Evolutionary conservation across 2,797 vertebrate genomes (phyloP).

Genomic region (Harpia harpyja): DNA sequence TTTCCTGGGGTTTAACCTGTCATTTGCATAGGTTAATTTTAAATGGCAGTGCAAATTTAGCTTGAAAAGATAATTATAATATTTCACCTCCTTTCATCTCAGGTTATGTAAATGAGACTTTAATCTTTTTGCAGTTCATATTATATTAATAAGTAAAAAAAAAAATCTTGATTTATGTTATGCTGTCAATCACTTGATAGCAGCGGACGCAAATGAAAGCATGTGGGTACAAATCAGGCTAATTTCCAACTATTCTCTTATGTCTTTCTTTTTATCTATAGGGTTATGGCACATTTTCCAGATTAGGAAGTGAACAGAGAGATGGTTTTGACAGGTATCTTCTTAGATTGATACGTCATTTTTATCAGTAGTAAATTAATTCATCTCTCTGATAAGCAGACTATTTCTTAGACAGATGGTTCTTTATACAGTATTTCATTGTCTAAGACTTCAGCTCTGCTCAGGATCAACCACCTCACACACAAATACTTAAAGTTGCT

Average conservation of each 20-base stretch:
- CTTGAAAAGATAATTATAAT: constrained; percentile 97
- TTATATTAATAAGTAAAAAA: constrained; percentile 73
- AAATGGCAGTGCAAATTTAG: constrained; percentile 91
- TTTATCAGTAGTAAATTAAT: constrained; percentile 48
- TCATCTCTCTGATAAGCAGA: constrained; percentile 38
- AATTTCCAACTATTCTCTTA: constrained; percentile 69
- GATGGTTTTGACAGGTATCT: constrained; percentile 37
- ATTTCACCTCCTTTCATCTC: constrained; percentile 85
- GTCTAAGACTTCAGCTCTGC: neutral
- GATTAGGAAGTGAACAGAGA: constrained; percentile 38
- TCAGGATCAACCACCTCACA: neutral
- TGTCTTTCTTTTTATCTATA: constrained; percentile 1
- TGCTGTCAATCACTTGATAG: constrained; percentile 78
- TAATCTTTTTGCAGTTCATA: constrained; percentile 81
- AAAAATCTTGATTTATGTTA: constrained; percentile 80
- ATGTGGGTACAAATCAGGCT: constrained; percentile 76
- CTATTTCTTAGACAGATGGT: neutral
- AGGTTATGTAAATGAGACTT: constrained; percentile 91
- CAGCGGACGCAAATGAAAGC: constrained; percentile 52
- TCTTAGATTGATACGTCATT: constrained; percentile 21
- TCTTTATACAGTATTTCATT: neutral
- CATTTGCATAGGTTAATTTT: constrained; percentile 97
- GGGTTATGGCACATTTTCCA: constrained; percentile 8
- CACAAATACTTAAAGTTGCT: neutral
- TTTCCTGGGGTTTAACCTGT: constrained; percentile 83